Conservation (phyloP, 2,888 invertebrate genomes). For the Ethmia dodecea region DNA sequence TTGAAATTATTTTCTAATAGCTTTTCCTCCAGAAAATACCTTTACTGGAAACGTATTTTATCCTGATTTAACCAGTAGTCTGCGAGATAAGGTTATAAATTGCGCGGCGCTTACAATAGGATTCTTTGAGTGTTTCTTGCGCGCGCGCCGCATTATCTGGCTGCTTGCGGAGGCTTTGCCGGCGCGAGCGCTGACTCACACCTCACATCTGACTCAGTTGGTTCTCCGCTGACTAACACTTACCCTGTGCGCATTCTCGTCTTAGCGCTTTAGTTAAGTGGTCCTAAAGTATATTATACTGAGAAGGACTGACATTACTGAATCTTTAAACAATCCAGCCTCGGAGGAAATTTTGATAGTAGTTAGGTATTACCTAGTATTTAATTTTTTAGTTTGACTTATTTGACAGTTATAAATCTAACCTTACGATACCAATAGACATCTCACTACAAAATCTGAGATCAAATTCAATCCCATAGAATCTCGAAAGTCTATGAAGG, state of each 20-base stretch:
- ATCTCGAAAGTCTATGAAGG: constrained; percentile 18
- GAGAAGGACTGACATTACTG: too few relatives aligned
- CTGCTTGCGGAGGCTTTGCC: constrained; percentile 45
- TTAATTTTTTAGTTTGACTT: too few relatives aligned
- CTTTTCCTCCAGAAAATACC: constrained; percentile 13
- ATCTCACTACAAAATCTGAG: constrained; percentile 9
- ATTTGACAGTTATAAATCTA: too few relatives aligned
- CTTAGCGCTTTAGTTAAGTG: not conserved
- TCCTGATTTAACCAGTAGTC: constrained; percentile 28
- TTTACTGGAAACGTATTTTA: constrained; percentile 22
- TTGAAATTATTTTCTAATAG: too few relatives aligned
- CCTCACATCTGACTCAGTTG: constrained; percentile 63
- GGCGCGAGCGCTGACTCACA: constrained; percentile 39
- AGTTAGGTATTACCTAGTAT: too few relatives aligned
- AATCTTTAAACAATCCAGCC: too few relatives aligned
- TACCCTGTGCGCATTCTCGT: constrained; percentile 13
- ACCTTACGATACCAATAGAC: too few relatives aligned
- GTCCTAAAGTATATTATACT: not conserved
- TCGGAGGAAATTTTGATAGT: too few relatives aligned
- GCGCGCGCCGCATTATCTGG: constrained; percentile 41
- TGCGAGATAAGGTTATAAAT: constrained; percentile 59
- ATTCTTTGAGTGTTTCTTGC: constrained; percentile 56
- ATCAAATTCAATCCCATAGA: constrained; percentile 19
- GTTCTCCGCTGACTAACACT: constrained; percentile 35
- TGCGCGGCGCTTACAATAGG: constrained; percentile 58